Conservation (phyloP, 2,797 vertebrate genomes). For the Sebastes taczanowskii region DNA sequence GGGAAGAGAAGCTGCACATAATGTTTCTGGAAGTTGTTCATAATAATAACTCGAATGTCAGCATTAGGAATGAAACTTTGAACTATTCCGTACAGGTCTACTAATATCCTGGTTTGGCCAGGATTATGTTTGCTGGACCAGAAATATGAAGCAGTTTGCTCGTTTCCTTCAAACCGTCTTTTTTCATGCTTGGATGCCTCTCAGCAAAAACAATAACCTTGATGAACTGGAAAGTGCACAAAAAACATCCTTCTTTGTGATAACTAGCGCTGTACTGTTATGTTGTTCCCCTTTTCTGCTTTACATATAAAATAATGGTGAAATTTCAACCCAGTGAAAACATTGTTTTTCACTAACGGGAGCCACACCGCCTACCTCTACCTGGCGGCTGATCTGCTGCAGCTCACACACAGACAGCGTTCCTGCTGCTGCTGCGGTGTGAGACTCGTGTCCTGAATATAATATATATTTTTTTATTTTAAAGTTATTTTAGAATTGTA, state of each 20-base stretch:
- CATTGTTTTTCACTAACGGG: too few relatives aligned
- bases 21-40: background rate
- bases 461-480: background rate
- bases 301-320: too few relatives aligned
- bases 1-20: background rate
- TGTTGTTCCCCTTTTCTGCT: background rate
- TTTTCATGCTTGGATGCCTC: background rate
- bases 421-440: background rate
- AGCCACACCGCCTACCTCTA: background rate
- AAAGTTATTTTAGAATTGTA: background rate
- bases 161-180: too few relatives aligned
- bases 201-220: background rate
- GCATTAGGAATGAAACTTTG: background rate
- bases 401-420: background rate
- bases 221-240: too few relatives aligned
- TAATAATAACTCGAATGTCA: background rate
- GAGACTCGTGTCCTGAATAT: background rate
- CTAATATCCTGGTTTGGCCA: background rate
- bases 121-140: background rate
- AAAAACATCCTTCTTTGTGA: background rate
- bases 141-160: too few relatives aligned
- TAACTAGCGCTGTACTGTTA: background rate
- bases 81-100: background rate
- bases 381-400: background rate
- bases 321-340: too few relatives aligned